phyloP scores from a whole-genome alignment of 92 coral and sea anemone species.

The Pocillopora grandis region DNA sequence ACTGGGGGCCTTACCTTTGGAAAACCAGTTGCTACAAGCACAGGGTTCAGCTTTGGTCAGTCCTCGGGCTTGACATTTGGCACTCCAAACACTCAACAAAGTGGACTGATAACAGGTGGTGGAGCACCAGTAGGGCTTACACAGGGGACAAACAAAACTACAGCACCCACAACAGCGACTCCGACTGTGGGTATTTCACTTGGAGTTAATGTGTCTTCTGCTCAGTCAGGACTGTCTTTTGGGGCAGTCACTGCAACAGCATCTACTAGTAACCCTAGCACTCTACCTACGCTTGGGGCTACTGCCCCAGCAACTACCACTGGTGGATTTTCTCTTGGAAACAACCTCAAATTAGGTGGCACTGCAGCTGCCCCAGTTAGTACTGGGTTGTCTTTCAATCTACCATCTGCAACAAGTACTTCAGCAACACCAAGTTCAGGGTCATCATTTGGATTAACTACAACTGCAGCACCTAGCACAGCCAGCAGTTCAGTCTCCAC shows the following conservation, averaged over 20 bases:
- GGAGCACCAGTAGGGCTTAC: background rate
- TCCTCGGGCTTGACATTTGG: background rate
- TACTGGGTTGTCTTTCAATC: constrained; percentile 32
- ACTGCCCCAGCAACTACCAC: constrained; percentile 37
- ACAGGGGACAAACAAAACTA: constrained; percentile 26
- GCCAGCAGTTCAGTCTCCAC: constrained; percentile 32
- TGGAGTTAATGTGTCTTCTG: constrained; percentile 35
- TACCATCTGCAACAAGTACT: background rate
- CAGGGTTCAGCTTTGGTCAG: constrained; percentile 31
- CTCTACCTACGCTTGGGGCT: constrained; percentile 27
- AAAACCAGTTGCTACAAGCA: constrained; percentile 6
- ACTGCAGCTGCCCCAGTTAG: constrained; percentile 23
- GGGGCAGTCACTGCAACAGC: constrained; percentile 14
- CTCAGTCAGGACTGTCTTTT: constrained; percentile 44
- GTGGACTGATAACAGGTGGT: background rate
- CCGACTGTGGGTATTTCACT: constrained; percentile 30
- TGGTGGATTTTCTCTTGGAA: constrained; percentile 45
- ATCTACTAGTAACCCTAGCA: background rate
- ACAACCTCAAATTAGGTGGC: constrained; percentile 9
- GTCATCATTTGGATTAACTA: constrained; percentile 20
- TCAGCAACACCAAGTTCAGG: constrained; percentile 12
- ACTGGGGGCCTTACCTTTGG: constrained; percentile 6
- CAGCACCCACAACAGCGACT: constrained; percentile 8
- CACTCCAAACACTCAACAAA: background rate
- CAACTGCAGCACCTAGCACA: constrained; percentile 21